A percentile compares a stretch with the other conserved stretches of the same genome.
Conservation (phyloP, 2,888 invertebrate genomes). For the Aleiodes leptofemur region DNA sequence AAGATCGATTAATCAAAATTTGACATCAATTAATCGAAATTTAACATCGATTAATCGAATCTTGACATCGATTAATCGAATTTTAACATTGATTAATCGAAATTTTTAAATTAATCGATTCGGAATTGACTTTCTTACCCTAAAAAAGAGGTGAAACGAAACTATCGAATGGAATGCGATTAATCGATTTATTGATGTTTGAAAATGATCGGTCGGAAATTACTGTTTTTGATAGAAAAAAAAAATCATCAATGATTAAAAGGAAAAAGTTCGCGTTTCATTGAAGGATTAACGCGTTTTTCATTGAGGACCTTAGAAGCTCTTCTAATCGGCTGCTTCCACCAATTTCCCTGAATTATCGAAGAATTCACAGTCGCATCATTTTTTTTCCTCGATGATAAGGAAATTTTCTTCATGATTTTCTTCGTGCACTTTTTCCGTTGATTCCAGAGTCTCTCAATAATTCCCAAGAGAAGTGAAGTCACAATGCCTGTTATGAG, state of each 20-base stretch:
- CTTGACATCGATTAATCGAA: too few relatives aligned
- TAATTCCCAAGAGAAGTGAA: constrained; percentile 64
- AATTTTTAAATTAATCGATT: too few relatives aligned
- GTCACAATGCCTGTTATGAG: constrained; percentile 75
- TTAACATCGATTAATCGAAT: too few relatives aligned
- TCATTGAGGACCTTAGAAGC: neutral
- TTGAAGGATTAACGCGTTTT: neutral
- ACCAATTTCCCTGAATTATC: neutral
- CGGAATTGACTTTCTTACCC: too few relatives aligned
- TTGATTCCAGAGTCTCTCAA: constrained; percentile 69
- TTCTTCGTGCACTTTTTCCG: constrained; percentile 57
- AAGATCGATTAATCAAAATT: too few relatives aligned
- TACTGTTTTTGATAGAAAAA: too few relatives aligned
- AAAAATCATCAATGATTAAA: neutral
- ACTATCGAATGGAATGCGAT: too few relatives aligned
- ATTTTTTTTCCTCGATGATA: neutral
- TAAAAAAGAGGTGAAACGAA: too few relatives aligned
- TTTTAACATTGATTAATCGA: too few relatives aligned
- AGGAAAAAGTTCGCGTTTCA: neutral
- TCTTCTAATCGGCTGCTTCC: neutral
- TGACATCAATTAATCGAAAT: too few relatives aligned
- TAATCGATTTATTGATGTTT: too few relatives aligned
- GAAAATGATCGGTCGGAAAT: too few relatives aligned
- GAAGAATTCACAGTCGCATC: neutral
- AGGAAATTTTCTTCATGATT: constrained; percentile 48